These are phyloP conservation scores for Oncopodura yosiiana DNA, from an alignment of 1,140 invertebrate genomes.

Conservation along the genomic window DNA sequence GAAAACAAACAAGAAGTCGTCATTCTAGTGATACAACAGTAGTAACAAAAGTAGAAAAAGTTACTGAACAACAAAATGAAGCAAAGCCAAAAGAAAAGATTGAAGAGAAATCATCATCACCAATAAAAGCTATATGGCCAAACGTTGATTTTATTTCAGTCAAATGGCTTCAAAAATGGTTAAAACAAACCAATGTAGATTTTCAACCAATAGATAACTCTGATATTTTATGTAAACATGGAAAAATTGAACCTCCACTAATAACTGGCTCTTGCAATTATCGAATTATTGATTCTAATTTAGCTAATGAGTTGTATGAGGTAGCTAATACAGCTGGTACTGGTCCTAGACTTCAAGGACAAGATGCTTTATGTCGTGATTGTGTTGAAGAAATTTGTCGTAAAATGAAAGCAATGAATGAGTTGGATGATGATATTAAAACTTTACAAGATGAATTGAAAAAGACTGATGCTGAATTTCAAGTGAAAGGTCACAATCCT, in stretches of 20 bases:
- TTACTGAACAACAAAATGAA: neutral
- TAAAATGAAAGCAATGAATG: neutral
- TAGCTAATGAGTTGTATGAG: neutral
- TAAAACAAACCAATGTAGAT: slow-evolving; percentile 37
- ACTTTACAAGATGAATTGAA: slow-evolving; percentile 38
- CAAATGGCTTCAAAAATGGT: slow-evolving; percentile 46
- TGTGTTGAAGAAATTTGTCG: slow-evolving; percentile 47
- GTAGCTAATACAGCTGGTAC: neutral
- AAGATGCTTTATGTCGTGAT: slow-evolving; percentile 42
- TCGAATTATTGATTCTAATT: slow-evolving; percentile 1
- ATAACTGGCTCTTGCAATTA: neutral
- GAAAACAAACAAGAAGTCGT: too few relatives aligned
- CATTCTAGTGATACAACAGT: too few relatives aligned
- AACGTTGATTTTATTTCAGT: slow-evolving; percentile 46
- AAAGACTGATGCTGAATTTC: slow-evolving; percentile 30
- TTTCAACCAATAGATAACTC: slow-evolving; percentile 44
- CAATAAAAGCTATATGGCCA: neutral
- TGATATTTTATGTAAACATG: slow-evolving; percentile 45
- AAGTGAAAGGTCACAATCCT: slow-evolving; percentile 11
- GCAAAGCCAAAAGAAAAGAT: neutral
- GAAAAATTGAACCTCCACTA: slow-evolving; percentile 41
- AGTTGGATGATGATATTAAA: slow-evolving; percentile 34
- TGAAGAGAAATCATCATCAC: neutral
- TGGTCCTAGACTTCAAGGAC: slow-evolving; percentile 38
- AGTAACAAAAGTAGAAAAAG: too few relatives aligned